phyloP scores from a whole-genome alignment of 2,113 vertebrate species.

The Nothobranchius furzeri region DNA sequence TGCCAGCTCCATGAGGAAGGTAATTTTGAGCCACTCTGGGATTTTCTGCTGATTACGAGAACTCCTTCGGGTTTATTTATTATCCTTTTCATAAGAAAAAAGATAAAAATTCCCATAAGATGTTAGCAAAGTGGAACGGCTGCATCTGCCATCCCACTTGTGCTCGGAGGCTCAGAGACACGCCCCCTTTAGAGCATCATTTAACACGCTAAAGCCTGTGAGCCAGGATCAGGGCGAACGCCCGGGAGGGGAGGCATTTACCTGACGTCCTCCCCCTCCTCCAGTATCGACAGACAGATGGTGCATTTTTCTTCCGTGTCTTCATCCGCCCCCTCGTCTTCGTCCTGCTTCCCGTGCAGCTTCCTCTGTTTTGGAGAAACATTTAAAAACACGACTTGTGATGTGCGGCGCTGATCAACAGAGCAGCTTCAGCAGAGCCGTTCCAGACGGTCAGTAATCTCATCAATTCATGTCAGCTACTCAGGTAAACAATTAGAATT shows the following conservation, averaged over 20 bases:
- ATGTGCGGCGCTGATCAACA: constrained; percentile 1
- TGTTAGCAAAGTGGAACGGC: constrained; percentile 6
- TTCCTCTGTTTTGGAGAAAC: constrained; percentile 93
- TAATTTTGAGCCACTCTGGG: constrained; percentile 63
- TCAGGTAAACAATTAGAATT: constrained; percentile 34
- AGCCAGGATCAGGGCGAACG: neutral
- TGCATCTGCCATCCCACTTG: constrained; percentile 29
- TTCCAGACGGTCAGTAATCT: constrained; percentile 14
- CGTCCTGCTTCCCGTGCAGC: constrained; percentile 97
- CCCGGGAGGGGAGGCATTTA: constrained; percentile 71
- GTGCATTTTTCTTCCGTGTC: constrained; percentile 99
- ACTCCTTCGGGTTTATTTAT: constrained; percentile 47
- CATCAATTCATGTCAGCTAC: constrained; percentile 30
- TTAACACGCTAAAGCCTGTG: constrained; percentile 21
- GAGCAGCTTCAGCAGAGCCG: constrained; percentile 25
- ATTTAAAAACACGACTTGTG: constrained; percentile 36
- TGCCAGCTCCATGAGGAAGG: constrained; percentile 50
- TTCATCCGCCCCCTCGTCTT: constrained; percentile 94
- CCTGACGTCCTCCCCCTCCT: constrained; percentile 99
- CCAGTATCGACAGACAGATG: constrained; percentile 98
- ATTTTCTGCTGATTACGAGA: constrained; percentile 58
- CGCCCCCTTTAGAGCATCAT: constrained; percentile 20
- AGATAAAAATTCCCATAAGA: constrained; percentile 30
- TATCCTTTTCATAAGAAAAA: neutral
- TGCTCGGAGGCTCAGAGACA: constrained; percentile 5